These are phyloP conservation scores for Thera britannica DNA, from an alignment of 2,888 invertebrate genomes.

Conservation along the genomic window DNA sequence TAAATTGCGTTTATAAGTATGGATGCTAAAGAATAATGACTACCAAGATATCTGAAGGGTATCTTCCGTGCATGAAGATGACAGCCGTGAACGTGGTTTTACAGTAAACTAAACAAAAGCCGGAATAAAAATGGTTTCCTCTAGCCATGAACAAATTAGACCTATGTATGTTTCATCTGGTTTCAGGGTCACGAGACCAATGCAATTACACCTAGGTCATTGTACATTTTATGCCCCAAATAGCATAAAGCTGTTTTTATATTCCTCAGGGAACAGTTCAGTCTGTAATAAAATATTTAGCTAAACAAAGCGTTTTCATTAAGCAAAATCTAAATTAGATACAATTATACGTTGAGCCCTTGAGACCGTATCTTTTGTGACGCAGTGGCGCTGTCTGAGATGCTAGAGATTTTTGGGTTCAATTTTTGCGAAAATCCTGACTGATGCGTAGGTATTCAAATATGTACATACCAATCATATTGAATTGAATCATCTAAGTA, in stretches of 20 bases:
- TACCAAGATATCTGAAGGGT: too few species aligned
- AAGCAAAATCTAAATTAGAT: neutral
- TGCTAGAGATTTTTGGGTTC: neutral
- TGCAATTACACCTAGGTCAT: conserved; percentile 16
- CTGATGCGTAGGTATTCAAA: too few species aligned
- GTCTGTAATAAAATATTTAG: neutral
- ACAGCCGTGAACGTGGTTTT: too few species aligned
- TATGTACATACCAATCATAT: neutral
- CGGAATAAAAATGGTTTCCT: neutral
- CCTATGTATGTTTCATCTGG: conserved; percentile 11
- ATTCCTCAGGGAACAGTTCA: conserved; percentile 6
- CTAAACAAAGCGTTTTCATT: neutral
- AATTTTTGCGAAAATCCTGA: neutral
- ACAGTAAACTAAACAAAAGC: too few species aligned
- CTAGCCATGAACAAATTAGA: neutral
- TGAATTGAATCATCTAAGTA: neutral
- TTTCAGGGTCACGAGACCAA: conserved; percentile 22
- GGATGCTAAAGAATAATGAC: too few species aligned
- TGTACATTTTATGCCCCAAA: conserved; percentile 13
- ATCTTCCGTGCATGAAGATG: too few species aligned
- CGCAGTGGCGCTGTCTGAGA: neutral
- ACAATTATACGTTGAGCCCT: neutral
- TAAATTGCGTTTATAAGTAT: too few species aligned
- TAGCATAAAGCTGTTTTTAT: neutral
- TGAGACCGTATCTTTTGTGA: neutral